These are phyloP conservation scores for Julus scandinavius DNA, from an alignment of 2,888 invertebrate species.

Conservation along the genomic window DNA sequence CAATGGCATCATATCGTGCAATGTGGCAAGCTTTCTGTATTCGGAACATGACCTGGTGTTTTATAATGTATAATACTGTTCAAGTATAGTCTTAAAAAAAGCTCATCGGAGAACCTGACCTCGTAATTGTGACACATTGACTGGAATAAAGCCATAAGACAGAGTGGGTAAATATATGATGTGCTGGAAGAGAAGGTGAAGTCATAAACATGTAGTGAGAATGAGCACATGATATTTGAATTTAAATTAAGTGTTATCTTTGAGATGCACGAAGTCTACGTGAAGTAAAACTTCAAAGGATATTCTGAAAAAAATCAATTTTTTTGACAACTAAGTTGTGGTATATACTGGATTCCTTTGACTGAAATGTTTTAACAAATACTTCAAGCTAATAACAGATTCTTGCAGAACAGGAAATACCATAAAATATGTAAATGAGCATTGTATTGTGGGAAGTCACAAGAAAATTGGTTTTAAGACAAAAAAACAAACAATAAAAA, in stretches of 20 bases:
- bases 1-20: not conserved
- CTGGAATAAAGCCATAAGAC: not conserved
- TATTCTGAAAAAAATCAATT: not conserved
- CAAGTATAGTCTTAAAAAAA: not conserved
- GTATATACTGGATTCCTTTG: not conserved
- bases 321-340: not conserved
- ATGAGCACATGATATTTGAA: not conserved
- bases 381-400: not conserved
- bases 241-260: not conserved
- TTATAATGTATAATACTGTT: not conserved
- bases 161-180: constrained; percentile 19
- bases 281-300: not conserved
- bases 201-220: not conserved
- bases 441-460: not conserved
- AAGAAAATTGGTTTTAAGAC: not conserved
- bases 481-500: not conserved
- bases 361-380: not conserved
- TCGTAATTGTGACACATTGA: not conserved
- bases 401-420: not conserved
- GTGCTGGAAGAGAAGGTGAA: constrained; percentile 12
- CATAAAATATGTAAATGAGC: constrained; percentile 15
- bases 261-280: not conserved
- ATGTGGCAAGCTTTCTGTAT: not conserved
- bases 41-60: not conserved
- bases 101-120: not conserved